phyloP scores from a whole-genome alignment of 2,888 invertebrate species.

The Scaptomyza polygonia region DNA sequence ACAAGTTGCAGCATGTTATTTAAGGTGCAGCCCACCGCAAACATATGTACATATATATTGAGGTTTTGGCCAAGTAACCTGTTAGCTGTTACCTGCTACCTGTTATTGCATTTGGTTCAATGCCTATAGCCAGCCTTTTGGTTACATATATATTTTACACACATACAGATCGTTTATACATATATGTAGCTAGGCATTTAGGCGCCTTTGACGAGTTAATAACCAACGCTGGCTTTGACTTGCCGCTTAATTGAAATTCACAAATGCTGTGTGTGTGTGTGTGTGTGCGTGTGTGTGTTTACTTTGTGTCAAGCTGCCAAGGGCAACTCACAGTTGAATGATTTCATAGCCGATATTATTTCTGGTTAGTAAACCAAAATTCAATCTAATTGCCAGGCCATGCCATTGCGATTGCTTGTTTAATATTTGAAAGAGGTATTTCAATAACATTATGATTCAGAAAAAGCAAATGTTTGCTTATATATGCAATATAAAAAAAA shows the following conservation, averaged over 20 bases:
- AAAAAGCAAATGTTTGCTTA: no score
- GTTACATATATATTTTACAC: background rate
- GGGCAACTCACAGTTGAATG: conserved; percentile 14
- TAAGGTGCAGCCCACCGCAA: conserved; percentile 12
- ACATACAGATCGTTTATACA: background rate
- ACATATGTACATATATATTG: conserved; percentile 16
- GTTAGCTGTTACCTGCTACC: conserved; percentile 1
- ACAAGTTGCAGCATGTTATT: conserved; percentile 17
- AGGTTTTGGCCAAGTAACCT: conserved; percentile 3
- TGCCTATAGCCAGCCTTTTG: conserved; percentile 7
- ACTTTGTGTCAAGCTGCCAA: conserved; percentile 7
- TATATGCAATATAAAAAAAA: no score
- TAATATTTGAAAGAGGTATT: no score
- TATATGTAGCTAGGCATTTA: conserved; percentile 7
- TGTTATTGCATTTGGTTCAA: conserved; percentile 30
- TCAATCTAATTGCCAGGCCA: background rate
- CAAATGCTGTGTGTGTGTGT: conserved; percentile 3
- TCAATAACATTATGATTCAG: no score
- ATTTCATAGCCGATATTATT: conserved; percentile 4
- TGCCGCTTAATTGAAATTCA: conserved; percentile 28
- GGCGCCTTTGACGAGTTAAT: conserved; percentile 32
- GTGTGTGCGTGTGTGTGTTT: background rate
- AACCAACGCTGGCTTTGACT: conserved; percentile 15
- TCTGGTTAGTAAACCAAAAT: background rate
- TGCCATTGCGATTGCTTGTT: background rate